Base-by-base conservation (phyloP, 2,888 invertebrate genomes). In the Morpho achilles region DNA sequence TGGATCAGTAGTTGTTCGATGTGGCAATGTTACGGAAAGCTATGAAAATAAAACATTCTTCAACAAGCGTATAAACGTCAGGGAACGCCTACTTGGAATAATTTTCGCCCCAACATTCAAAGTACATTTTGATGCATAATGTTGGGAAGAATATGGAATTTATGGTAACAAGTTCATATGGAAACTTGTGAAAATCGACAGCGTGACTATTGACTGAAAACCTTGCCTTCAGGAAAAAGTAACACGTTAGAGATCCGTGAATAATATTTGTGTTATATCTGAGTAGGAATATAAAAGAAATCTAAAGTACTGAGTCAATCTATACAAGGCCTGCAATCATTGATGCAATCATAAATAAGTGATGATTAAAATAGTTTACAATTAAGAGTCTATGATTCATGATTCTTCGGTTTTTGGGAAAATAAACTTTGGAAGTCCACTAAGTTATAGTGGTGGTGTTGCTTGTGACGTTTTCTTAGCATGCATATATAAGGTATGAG, bases 31-130 rank as follows among this genome's bases (percentile, higher is more conserved):
- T 77, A 75, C 72, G 66, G 72, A 73, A 73, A 66, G 67, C 74
- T 76, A 80, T 85, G 82, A 84, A 83, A 86, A 81, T 83, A 85
- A 82, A 87, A 79, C 81, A 87, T 84, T 77, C 84, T 82, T 88
- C 85, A 84, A 84, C 81, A 83, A 73, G 72, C 70, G 71, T 68
- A 85, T 81, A 83, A 87, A 87, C 73, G 83, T 84, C 83, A 79
- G 62, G 65, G 73, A 82, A 81, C 77, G 80, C 80, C 82, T 84
- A 82, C 84, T 84, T 77, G 76, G 85, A 79, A 88, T 89, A 86
- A 85, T 85, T 85, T 79, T 79, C 74, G 70, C 74, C 68, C 65
- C 73, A 80, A 82, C 79, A 80, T 77, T 80, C 77, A 76, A 79
- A 77, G 73, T 77, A 71, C 73, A 79, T 82, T 80, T 79, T 75